These are phyloP conservation scores for Rhopalosiphum maidis DNA, from an alignment of 1,140 invertebrate genomes.

Conservation along the genomic window DNA sequence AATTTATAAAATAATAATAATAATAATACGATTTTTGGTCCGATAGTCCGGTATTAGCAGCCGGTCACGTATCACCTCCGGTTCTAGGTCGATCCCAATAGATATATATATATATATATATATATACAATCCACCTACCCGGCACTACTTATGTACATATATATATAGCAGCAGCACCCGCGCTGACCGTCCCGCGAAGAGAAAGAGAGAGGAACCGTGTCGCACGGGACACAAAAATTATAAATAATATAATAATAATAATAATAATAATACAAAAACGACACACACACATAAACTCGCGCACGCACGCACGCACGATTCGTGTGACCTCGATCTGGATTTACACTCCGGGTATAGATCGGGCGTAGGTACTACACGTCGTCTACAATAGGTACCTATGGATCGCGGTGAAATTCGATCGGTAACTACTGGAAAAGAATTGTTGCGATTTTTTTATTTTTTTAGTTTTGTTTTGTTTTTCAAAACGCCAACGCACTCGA, in stretches of 20 bases:
- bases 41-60: not conserved
- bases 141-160: not conserved
- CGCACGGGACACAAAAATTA: conserved; percentile 43
- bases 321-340: conserved; percentile 55
- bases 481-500: conserved; percentile 28
- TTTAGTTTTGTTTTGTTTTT: not conserved
- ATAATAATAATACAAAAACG: conserved; percentile 33
- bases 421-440: not conserved
- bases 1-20: not conserved
- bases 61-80: conserved; percentile 56
- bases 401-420: conserved; percentile 44
- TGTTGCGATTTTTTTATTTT: not conserved
- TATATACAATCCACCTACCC: conserved; percentile 19
- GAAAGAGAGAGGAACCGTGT: conserved; percentile 52
- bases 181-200: conserved; percentile 21
- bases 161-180: not conserved
- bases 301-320: not conserved
- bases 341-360: conserved; percentile 36
- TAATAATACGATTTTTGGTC: conserved; percentile 35
- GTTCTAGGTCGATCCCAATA: conserved; percentile 43
- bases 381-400: not conserved
- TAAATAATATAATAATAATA: conserved; percentile 36
- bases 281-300: not conserved
- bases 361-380: not conserved
- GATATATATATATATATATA: not conserved